Conservation (phyloP, 2,888 invertebrate species). For the Lobophora halterata region DNA sequence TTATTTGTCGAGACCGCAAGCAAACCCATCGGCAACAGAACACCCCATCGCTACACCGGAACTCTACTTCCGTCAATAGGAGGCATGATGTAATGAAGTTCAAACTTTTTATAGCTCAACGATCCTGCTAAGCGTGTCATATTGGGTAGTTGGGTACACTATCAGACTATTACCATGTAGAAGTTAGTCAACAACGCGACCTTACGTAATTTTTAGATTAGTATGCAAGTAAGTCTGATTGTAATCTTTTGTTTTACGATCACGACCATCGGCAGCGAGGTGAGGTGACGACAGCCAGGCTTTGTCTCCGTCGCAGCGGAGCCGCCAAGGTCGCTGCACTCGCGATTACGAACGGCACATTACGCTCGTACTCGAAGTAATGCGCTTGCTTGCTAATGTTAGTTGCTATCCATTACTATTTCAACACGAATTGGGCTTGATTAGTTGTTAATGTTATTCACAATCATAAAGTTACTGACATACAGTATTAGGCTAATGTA, state of each 20-base stretch:
- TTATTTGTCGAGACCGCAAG: not conserved
- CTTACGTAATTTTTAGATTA: no score
- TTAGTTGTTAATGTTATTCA: not conserved
- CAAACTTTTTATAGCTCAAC: not conserved
- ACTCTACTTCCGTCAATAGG: constrained; percentile 10
- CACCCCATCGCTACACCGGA: constrained; percentile 4
- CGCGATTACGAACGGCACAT: constrained; percentile 31
- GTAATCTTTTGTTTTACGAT: constrained; percentile 14
- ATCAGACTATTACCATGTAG: no score
- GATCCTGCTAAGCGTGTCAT: not conserved
- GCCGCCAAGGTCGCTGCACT: constrained; percentile 51
- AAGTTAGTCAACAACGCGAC: no score
- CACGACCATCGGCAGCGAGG: constrained; percentile 19
- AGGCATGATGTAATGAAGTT: constrained; percentile 1
- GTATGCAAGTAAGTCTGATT: not conserved
- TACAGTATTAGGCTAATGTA: no score
- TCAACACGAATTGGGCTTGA: no score
- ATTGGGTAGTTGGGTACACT: not conserved
- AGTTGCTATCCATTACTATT: constrained; percentile 12
- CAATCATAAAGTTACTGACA: no score
- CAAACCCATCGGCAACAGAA: constrained; percentile 1
- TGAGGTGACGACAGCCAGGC: constrained; percentile 38
- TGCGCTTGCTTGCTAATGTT: no score
- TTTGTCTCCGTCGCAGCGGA: constrained; percentile 36
- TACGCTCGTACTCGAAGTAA: not conserved